These are phyloP conservation scores for Spinus pinus DNA, from an alignment of 2,797 vertebrate genomes.

Conservation along the genomic window DNA sequence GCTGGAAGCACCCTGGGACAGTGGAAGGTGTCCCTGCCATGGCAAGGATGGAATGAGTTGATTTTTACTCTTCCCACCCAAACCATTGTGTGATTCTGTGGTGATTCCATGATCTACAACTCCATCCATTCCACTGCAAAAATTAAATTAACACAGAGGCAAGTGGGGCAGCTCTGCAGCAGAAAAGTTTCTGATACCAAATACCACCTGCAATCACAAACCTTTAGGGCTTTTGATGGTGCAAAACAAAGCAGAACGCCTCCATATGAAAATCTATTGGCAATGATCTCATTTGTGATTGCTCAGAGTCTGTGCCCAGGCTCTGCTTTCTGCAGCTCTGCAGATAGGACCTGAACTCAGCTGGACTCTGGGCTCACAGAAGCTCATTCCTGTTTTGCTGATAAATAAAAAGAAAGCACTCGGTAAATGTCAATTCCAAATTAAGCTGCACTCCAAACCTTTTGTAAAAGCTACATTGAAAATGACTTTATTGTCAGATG, in stretches of 20 bases:
- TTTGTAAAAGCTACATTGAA: neutral
- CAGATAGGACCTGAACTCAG: neutral
- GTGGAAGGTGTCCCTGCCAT: neutral
- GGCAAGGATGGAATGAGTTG: accelerated
- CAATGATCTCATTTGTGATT: neutral
- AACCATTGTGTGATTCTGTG: neutral
- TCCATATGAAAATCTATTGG: neutral
- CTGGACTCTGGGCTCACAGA: neutral
- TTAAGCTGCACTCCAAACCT: slow-evolving; percentile 6
- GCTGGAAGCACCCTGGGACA: neutral
- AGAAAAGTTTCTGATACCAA: neutral
- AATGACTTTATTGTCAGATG: neutral
- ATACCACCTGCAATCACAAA: neutral
- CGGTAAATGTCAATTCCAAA: slow-evolving; percentile 48
- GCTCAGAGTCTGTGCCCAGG: neutral
- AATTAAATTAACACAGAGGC: neutral
- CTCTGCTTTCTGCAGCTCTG: neutral
- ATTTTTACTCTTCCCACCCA: neutral
- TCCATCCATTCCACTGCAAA: neutral
- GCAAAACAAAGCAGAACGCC: neutral
- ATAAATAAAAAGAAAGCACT: neutral
- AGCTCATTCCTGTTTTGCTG: neutral
- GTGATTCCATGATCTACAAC: neutral
- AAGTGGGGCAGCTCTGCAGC: neutral
- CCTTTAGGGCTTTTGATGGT: neutral